Base-by-base conservation (phyloP, 2,797 vertebrate genomes). In the Helicolenus hilgendorfi region DNA sequence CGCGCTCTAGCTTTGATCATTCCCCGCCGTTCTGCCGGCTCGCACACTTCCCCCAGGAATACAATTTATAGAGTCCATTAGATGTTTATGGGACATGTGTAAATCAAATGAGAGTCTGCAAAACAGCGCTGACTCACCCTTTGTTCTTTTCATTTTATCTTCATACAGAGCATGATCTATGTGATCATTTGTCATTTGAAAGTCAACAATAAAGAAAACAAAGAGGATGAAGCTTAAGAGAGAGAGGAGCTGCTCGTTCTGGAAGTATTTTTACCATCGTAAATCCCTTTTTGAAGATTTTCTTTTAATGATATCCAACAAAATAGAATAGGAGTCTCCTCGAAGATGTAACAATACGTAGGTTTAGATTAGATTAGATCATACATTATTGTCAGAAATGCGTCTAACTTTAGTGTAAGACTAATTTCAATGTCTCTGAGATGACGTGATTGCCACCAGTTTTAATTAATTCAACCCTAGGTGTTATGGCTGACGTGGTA, bases 21-120 rank as follows among this genome's bases (percentile, higher is more conserved):
- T 74, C 27, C 78, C 60, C 15, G 20, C 31, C 27, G 49, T 74
- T 91, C 74, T 45, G 80, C 71, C 64, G 59, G 41, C 82, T 45
- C 1, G 55, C 63, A 33, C 4, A 35, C 75, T 63, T 79, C 88
- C 89, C 64, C 45, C 22, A 49, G 87, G 88, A 87, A 88, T 29
- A 81, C 75, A 80, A 79, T 96, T 94, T 93, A 95, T 85, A 67
- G 93, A 89, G 84, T 92, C 91, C 93, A 91, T 94, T 94, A 95
- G 88, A 86, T 84, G 85, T 95, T 96, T 95, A 94, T 79, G 79
- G 87, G 91, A 87, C 87, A 79, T 4, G 85, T 89, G 91, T 91
- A 94, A 95, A 95, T 93, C 88, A 92, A 89, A 91, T 13, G 38
- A 84, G 70, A 79, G 77, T 75, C 87, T 90, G 85, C 69, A 83